Conservation (phyloP, 2,797 vertebrate genomes). For the Protonibea diacanthus region DNA sequence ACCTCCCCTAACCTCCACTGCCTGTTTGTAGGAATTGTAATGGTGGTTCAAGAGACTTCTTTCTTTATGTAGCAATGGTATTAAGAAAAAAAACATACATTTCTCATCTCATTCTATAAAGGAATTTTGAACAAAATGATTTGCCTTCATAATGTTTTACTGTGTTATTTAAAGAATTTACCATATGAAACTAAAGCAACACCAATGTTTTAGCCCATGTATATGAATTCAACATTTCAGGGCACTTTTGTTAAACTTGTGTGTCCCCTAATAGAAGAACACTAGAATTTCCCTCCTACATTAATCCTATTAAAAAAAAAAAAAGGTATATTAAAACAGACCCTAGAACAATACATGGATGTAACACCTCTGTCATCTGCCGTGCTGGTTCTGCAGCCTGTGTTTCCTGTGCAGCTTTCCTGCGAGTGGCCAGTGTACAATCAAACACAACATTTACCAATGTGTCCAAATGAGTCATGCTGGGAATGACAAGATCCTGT, state of each 20-base stretch:
- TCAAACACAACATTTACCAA: conserved; percentile 84
- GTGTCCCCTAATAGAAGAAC: conserved; percentile 51
- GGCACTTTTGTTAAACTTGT: conserved; percentile 45
- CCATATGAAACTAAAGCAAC: conserved; percentile 59
- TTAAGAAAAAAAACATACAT: conserved; percentile 51
- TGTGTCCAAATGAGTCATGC: conserved; percentile 93
- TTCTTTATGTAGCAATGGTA: conserved; percentile 77
- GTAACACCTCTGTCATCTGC: conserved; percentile 63
- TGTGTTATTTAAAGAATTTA: conserved; percentile 60
- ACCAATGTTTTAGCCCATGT: conserved; percentile 60
- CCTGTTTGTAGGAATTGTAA: conserved; percentile 45
- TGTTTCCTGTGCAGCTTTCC: conserved; percentile 66
- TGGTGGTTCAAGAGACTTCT: conserved; percentile 62
- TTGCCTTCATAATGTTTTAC: conserved; percentile 61
- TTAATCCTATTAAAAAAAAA: conserved; percentile 50
- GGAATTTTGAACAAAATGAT: conserved; percentile 60
- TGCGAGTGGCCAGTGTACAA: conserved; percentile 85
- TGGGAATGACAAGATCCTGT: conserved; percentile 94
- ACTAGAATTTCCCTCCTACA: conserved; percentile 38
- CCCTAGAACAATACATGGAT: conserved; percentile 64
- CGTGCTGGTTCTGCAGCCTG: conserved; percentile 54
- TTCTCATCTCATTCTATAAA: conserved; percentile 60
- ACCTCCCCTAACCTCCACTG: conserved; percentile 49
- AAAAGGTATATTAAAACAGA: conserved; percentile 49
- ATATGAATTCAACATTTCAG: conserved; percentile 60